Base-by-base conservation (phyloP, 2,888 invertebrate species). In the Machimus atricapillus region DNA sequence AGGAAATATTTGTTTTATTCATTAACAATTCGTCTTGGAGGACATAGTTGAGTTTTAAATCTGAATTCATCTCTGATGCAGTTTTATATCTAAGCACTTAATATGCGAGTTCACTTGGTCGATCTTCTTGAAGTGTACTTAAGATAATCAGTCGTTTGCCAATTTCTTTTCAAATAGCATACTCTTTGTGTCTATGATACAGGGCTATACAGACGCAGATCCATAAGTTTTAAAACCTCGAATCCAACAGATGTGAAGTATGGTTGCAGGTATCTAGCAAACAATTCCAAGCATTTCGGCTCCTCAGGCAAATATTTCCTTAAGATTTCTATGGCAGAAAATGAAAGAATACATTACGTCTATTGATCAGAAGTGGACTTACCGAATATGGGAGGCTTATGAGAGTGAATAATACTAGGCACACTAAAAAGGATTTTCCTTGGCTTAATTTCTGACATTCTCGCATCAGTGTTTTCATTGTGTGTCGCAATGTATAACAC, bases 401-500 rank as follows among this genome's bases (percentile, higher is more conserved):
- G 98, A 0, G 99, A 99, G 93, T 99, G 98, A 87, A 98, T 94
- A 19, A 97, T 96, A 93, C 98, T 98, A 0, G 99, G 98, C 31
- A 98, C 94, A 92, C 98, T 98, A 23, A 97, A 92, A 86, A 98
- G 91, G 76, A 97, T 90, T 91, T 94, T 94, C 6, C 94, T 92
- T 88, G 88, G 94, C 91, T 2, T 93, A 92, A 89, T 94, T 89
- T 76, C 90, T 88, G 9, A 89, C 89, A 16, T 88, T 74, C 31
- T 16, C 89, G 5, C 88, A 87, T 40, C 74, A 1, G 46, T 74
- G 14, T 43, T 46, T 16, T 6, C 31, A 52, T 77, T 74, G 19
- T 87, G 31, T 31, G 91, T 91, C 12, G 95, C 96, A 90, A 97
- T 93, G 85, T 96, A 93, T 23, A 98, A 92, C 90, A 95, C 94